Percentiles rank a stretch among this genome's conserved stretches.
Conservation (phyloP, 2,888 invertebrate species). For the Hoplodrina blanda region DNA sequence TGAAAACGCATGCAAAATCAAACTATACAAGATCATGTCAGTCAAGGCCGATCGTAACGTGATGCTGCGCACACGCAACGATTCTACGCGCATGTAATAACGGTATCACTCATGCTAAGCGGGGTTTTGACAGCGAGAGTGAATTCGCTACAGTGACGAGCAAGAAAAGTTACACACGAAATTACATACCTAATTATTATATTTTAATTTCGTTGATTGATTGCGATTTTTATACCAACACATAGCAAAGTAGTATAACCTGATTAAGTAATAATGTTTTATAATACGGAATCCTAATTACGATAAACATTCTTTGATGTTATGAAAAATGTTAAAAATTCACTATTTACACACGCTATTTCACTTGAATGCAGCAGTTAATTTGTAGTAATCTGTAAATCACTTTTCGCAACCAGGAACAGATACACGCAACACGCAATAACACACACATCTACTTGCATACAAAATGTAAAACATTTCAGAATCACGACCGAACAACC, state of each 20-base stretch:
- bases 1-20: slow-evolving; percentile 49
- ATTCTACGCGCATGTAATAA: slow-evolving; percentile 53
- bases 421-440: slow-evolving; percentile 40
- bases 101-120: slow-evolving; percentile 56
- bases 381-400: slow-evolving; percentile 41
- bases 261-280: not conserved
- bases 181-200: slow-evolving; percentile 1
- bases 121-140: slow-evolving; percentile 55
- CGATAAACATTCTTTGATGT: not conserved
- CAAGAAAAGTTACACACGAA: slow-evolving; percentile 11
- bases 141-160: slow-evolving; percentile 39
- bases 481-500: slow-evolving; percentile 27
- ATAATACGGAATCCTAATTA: not conserved
- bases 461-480: slow-evolving; percentile 39
- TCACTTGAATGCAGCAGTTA: slow-evolving; percentile 31
- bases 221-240: too few relatives aligned
- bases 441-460: slow-evolving; percentile 28
- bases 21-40: slow-evolving; percentile 59
- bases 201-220: not conserved
- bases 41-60: slow-evolving; percentile 55
- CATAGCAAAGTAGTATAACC: not conserved
- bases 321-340: slow-evolving; percentile 6
- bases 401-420: slow-evolving; percentile 58
- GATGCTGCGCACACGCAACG: slow-evolving; percentile 54
- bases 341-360: slow-evolving; percentile 24